A percentile compares a stretch with the other conserved stretches of the same genome.
Conservation (phyloP, 1,140 invertebrate genomes). For the Lordiphosa stackelbergi region DNA sequence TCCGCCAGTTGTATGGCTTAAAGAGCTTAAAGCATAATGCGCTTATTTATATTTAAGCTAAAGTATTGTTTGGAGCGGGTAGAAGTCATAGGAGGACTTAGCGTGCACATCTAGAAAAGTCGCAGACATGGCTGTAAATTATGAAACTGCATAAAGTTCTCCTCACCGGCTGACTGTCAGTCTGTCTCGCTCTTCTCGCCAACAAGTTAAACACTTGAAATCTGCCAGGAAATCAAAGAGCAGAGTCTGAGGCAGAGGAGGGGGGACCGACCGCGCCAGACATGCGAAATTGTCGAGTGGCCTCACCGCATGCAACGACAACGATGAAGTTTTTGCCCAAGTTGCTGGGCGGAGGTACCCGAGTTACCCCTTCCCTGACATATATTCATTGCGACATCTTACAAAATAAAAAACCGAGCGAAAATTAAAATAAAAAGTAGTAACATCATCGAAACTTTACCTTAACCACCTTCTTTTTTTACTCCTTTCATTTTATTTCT, state of each 20-base stretch:
- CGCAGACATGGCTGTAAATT: slow-evolving; percentile 39
- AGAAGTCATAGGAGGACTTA: background rate
- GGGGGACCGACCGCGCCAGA: slow-evolving; percentile 7
- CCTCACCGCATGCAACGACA: slow-evolving; percentile 3
- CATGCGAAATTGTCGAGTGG: slow-evolving; percentile 30
- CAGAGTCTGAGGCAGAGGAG: slow-evolving; percentile 12
- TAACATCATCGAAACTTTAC: slow-evolving; percentile 40
- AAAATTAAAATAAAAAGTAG: slow-evolving; percentile 51
- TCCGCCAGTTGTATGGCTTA: slow-evolving; percentile 11
- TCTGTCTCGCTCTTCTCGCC: background rate
- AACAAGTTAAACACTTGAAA: slow-evolving; percentile 59
- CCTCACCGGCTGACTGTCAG: background rate
- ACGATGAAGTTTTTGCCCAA: slow-evolving; percentile 28
- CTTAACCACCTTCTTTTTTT: slow-evolving; percentile 11
- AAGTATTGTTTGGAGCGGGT: slow-evolving; percentile 2
- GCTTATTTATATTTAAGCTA: slow-evolving; percentile 14
- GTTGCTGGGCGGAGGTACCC: slow-evolving; percentile 23
- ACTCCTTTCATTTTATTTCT: slow-evolving; percentile 6
- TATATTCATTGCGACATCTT: slow-evolving; percentile 36
- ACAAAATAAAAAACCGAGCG: slow-evolving; percentile 25
- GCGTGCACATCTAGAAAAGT: slow-evolving; percentile 6
- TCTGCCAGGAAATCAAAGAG: slow-evolving; percentile 61
- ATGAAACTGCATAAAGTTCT: slow-evolving; percentile 46
- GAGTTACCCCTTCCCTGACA: slow-evolving; percentile 31
- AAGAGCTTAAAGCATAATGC: slow-evolving; percentile 20